Percentiles rank a stretch among this genome's conserved stretches.
Evolutionary conservation across 1,140 invertebrate species (phyloP).

Genomic region (Antheraea mylitta): DNA sequence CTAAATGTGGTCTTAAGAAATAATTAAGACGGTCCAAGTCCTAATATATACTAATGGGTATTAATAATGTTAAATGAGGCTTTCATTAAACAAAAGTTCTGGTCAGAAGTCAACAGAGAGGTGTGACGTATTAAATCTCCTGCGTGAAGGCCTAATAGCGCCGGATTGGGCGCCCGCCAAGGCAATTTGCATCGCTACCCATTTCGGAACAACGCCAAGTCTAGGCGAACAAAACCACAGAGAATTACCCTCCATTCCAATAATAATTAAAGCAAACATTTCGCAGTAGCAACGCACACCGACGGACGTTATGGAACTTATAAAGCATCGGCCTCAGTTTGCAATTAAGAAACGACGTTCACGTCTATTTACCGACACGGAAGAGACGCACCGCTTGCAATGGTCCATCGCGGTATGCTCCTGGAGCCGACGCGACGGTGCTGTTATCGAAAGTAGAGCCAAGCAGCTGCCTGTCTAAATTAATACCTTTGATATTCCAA

Average conservation of each 20-base stretch:
- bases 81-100: conserved; percentile 28
- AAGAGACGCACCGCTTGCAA: conserved; percentile 71
- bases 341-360: conserved; percentile 75
- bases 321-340: conserved; percentile 69
- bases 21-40: conserved; percentile 19
- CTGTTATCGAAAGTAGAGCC: conserved; percentile 37
- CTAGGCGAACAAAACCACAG: conserved; percentile 78
- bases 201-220: conserved; percentile 78
- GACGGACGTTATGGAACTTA: conserved; percentile 73
- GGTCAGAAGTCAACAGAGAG: conserved; percentile 46
- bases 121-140: conserved; percentile 52
- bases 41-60: neutral
- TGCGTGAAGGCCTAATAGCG: conserved; percentile 51
- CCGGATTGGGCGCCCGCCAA: conserved; percentile 75
- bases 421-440: conserved; percentile 33
- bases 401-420: conserved; percentile 58
- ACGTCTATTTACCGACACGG: conserved; percentile 74
- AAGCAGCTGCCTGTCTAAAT: conserved; percentile 60
- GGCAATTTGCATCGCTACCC: conserved; percentile 77
- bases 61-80: neutral
- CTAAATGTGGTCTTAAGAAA: conserved; percentile 8
- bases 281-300: conserved; percentile 65
- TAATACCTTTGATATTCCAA: conserved; percentile 74
- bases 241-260: conserved; percentile 78
- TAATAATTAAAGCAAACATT: conserved; percentile 79